Base-by-base conservation (phyloP, 1,140 invertebrate species). In the Matsumurasca onukii region DNA sequence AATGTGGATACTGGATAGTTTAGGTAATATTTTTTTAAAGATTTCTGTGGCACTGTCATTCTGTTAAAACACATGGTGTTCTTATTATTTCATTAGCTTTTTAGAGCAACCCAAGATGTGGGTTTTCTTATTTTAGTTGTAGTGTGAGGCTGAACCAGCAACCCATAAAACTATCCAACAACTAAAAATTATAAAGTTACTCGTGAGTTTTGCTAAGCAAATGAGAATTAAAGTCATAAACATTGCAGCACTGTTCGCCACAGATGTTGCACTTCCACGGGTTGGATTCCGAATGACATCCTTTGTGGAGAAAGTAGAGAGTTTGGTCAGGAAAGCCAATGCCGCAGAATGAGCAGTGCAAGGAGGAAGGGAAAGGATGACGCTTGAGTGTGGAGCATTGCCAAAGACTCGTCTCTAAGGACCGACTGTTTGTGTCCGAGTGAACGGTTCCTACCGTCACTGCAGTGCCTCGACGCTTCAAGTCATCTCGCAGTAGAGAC, bases 251-350 rank as follows among this genome's bases (percentile, higher is more conserved):
- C 75, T 91, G 88, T 80, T 95, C 92, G 29, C 95, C 95, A 80
- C 97, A 98, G 73, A 98, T 93, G 82, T 98, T 98, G 81, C 97
- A 98, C 80, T 95, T 95, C 94, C 95, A 98, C 0, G 96, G 95
- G 83, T 98, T 96, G 70, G 93, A 92, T 74, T 97, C 93, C 71
- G 93, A 95, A 82, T 98, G 97, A 78, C 97, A 94, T 70, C 95
- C 95, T 83, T 97, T 98, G 83, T 98, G 97, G 59, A 98, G 85
- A 81, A 98, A 95, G 81, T 98, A 98, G 31, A 98, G 84, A 0
- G 95, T 98, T 76, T 93, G 92, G 82, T 98, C 95, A 1, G 93
- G 92, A 81, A 97, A 98, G 5, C 93, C 89, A 71, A 98, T 97
- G 71, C 92, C 90, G 81, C 97, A 98, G 78, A 94, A 94, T 22